A percentile compares a stretch with the other conserved stretches of the same genome.
These are phyloP conservation scores for Rhabdomys pumilio DNA, from an alignment of 2,797 vertebrate genomes.

Conservation along the genomic window DNA sequence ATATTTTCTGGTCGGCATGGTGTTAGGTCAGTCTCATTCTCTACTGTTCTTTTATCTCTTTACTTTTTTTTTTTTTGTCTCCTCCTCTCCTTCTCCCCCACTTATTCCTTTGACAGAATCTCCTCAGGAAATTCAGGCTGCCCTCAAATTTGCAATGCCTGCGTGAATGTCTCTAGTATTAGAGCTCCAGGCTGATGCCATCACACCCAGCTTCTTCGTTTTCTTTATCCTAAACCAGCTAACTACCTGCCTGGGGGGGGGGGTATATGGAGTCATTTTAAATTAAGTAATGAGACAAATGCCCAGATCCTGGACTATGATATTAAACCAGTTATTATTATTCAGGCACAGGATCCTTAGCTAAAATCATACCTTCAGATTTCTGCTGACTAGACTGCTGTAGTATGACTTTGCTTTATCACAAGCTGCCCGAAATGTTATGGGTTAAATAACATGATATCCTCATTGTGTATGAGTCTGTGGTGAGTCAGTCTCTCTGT, in stretches of 20 bases:
- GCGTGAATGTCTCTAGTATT: neutral
- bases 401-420: neutral
- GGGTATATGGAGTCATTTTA: neutral
- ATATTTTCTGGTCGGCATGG: neutral
- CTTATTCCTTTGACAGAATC: neutral
- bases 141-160: neutral
- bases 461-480: neutral
- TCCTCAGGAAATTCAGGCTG: neutral
- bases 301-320: neutral
- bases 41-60: neutral
- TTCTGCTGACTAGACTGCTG: neutral
- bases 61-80: neutral
- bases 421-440: neutral
- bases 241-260: neutral
- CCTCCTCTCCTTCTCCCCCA: neutral
- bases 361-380: neutral
- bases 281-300: slow-evolving; percentile 12
- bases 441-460: neutral
- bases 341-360: neutral
- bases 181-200: neutral
- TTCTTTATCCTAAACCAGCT: slow-evolving; percentile 4
- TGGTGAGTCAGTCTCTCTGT: neutral
- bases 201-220: neutral
- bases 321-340: neutral
- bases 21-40: neutral